phyloP scores from a whole-genome alignment of 2,113 vertebrate genomes.

The Phoenicopterus ruber region DNA sequence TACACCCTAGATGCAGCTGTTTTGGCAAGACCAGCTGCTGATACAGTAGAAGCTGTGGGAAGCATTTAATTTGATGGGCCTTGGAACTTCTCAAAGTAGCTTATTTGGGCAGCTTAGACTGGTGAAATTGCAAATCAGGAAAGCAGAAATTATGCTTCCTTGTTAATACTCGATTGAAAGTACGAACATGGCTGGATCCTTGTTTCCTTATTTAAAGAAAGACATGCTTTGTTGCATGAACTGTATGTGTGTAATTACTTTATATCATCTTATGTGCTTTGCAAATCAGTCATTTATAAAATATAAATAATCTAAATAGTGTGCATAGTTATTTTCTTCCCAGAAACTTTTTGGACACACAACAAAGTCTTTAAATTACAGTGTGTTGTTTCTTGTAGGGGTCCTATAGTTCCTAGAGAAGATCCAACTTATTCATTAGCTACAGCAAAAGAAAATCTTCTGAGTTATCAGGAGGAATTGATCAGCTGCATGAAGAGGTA shows the following conservation, averaged over 20 bases:
- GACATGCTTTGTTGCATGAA: neutral
- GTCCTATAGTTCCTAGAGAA: constrained; percentile 56
- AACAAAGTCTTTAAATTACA: neutral
- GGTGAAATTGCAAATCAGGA: neutral
- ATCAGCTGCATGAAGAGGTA: constrained; percentile 68
- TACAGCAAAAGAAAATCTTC: constrained; percentile 40
- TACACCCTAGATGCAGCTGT: neutral
- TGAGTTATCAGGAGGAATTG: constrained; percentile 47
- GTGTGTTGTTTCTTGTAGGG: constrained; percentile 35
- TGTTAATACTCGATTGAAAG: neutral
- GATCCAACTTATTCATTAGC: constrained; percentile 2
- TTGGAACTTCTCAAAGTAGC: neutral
- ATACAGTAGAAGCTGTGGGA: neutral
- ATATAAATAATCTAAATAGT: neutral
- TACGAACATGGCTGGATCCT: neutral
- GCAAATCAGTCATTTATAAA: neutral
- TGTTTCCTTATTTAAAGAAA: neutral
- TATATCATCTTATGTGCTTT: neutral
- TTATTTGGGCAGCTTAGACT: neutral
- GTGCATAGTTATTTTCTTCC: neutral
- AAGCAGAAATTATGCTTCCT: neutral
- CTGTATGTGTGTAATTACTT: neutral
- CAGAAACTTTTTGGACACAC: neutral
- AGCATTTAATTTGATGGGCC: neutral
- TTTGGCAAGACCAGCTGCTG: neutral